These are phyloP conservation scores for Escarpia spicata DNA, from an alignment of 2,888 invertebrate genomes.

Conservation along the genomic window DNA sequence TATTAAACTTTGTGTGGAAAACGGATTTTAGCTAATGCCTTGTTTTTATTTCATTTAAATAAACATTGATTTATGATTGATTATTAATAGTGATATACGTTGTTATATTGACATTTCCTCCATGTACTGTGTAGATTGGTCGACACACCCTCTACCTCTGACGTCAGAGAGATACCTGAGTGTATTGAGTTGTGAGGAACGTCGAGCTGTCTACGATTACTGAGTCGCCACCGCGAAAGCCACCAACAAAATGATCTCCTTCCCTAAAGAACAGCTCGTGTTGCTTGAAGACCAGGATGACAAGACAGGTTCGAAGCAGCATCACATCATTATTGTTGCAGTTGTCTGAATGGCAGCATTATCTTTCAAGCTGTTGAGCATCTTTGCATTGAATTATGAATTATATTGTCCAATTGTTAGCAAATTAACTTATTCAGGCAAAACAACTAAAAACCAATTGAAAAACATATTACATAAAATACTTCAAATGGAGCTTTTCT, in stretches of 20 bases:
- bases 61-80: too few relatives aligned
- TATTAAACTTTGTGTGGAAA: too few relatives aligned
- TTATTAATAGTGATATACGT: too few relatives aligned
- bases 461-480: too few relatives aligned
- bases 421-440: too few relatives aligned
- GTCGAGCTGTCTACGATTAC: background rate
- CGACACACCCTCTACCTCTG: background rate
- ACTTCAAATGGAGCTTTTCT: background rate
- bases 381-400: background rate
- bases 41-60: too few relatives aligned
- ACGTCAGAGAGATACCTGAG: conserved; percentile 12
- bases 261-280: background rate
- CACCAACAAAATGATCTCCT: conserved; percentile 12
- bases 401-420: background rate
- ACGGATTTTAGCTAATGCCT: too few relatives aligned
- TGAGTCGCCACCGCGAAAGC: background rate
- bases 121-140: background rate
- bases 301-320: background rate
- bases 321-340: background rate
- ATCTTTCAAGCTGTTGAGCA: background rate
- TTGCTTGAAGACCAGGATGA: background rate
- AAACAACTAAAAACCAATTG: too few relatives aligned
- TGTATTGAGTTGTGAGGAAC: background rate
- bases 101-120: too few relatives aligned
- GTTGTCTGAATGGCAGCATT: background rate